Conservation (phyloP, 2,888 invertebrate species). For the Marronus borbonicus region DNA sequence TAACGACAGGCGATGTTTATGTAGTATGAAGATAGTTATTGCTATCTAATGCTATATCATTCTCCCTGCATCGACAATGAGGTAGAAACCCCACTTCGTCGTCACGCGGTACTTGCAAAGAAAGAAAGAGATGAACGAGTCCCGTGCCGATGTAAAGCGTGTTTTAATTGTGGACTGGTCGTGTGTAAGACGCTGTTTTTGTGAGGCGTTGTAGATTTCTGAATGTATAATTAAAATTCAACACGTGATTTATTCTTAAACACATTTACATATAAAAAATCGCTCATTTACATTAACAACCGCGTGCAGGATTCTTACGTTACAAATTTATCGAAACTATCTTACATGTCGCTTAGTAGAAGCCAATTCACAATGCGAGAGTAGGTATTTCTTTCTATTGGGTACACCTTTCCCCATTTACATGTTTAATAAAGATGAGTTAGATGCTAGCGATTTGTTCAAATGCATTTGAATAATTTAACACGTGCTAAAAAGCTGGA, state of each 20-base stretch:
- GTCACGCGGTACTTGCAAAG: background rate
- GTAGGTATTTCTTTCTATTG: slow-evolving; percentile 19
- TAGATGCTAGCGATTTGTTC: slow-evolving; percentile 26
- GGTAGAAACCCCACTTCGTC: background rate
- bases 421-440: slow-evolving; percentile 35
- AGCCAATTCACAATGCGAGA: slow-evolving; percentile 1
- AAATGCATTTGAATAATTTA: slow-evolving; percentile 24
- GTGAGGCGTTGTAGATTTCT: slow-evolving; percentile 34
- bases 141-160: background rate
- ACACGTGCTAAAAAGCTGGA: background rate
- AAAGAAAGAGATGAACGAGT: background rate
- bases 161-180: slow-evolving; percentile 23
- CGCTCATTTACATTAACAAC: slow-evolving; percentile 49
- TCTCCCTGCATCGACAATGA: slow-evolving; percentile 7
- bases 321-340: slow-evolving; percentile 48
- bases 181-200: background rate
- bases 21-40: background rate
- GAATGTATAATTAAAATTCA: slow-evolving; percentile 52
- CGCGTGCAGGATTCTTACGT: slow-evolving; percentile 9
- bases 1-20: background rate
- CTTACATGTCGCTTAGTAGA: slow-evolving; percentile 32
- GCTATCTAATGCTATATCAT: slow-evolving; percentile 22
- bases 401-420: slow-evolving; percentile 13
- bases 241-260: slow-evolving; percentile 51
- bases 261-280: slow-evolving; percentile 47